A percentile compares a stretch with the other conserved stretches of the same genome.
These are phyloP conservation scores for Takifugu flavidus DNA, from an alignment of 2,113 vertebrate species.

Conservation along the genomic window DNA sequence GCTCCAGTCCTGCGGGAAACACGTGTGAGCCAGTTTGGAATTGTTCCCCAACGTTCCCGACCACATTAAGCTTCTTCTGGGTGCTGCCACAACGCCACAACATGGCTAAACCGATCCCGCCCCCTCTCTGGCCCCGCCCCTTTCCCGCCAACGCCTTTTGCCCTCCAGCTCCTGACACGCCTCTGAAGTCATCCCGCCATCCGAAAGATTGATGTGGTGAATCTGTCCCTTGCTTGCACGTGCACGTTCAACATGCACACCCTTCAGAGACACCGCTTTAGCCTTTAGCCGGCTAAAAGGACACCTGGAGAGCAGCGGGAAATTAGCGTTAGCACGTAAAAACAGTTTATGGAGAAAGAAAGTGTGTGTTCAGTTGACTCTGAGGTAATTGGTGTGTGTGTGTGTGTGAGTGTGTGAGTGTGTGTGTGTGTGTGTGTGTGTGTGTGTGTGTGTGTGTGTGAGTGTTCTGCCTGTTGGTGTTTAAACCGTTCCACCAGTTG, in stretches of 20 bases:
- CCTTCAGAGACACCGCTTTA: too few species aligned
- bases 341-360: too few species aligned
- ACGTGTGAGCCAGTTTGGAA: too few species aligned
- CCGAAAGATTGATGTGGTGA: constrained; percentile 50
- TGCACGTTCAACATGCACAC: too few species aligned
- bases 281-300: background rate
- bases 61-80: constrained; percentile 19
- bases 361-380: background rate
- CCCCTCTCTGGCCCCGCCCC: constrained; percentile 23
- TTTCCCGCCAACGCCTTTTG: constrained; percentile 24
- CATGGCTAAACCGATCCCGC: constrained; percentile 3
- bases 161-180: constrained; percentile 27
- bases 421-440: constrained; percentile 32
- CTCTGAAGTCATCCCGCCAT: constrained; percentile 53
- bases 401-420: background rate
- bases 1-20: too few species aligned
- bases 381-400: constrained; percentile 16
- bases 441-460: constrained; percentile 30
- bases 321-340: too few species aligned
- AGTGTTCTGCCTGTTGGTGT: constrained; percentile 49
- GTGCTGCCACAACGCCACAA: constrained; percentile 18
- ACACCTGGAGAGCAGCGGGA: constrained; percentile 2
- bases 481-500: constrained; percentile 40
- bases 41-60: constrained; percentile 13
- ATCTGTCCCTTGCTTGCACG: constrained; percentile 28